Base-by-base conservation (phyloP, 2,888 invertebrate species). In the Drosophila greeni region DNA sequence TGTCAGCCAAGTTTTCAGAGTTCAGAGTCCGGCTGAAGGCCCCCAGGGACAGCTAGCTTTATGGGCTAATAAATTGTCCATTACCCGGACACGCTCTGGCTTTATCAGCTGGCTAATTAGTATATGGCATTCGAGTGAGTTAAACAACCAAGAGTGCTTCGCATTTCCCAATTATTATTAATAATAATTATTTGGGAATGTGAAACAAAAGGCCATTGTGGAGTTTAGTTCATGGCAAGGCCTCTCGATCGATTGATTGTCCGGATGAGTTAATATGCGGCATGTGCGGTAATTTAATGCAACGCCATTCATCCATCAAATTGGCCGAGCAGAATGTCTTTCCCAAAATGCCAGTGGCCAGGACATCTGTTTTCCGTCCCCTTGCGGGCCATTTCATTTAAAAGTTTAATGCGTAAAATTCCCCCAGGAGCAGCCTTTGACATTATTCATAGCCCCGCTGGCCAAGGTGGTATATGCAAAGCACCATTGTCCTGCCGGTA, bases 1-100 rank as follows among this genome's bases (percentile, higher is more conserved):
- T 54, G 70, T 75, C 62, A 67, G 69, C 66, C 48, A 60, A 57
- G 62, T 68, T 70, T 72, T 68, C 55, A 55, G 53, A 49, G 52
- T 20, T 40, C 39, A 9, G 39, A 9, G 39, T n/a, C 18, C 23
- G 20, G 29, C n/a, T 12, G 18, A 31, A 23, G 14, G 23, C 39
- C 49, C 56, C n/a, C 33, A 24, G 60, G 68, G 69, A 14, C 37
- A 24, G 37, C 58, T 36, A 20, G 43, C 23, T 42, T 37, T 31
- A 20, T 66, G 42, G 68, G 23, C 60, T 59, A 39, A 59, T 60
- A 60, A 60, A 59, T 49, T 45, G 69, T 16, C 60, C 66, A 66
- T 58, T 49, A 66, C 45, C 26, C 34, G 45, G 16, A 42, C 20
- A 34, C 20, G 24, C 31, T 47, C 36, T 65, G 26, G 34, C 65